phyloP scores from a whole-genome alignment of 2,113 vertebrate genomes.

The Rallus limicola region DNA sequence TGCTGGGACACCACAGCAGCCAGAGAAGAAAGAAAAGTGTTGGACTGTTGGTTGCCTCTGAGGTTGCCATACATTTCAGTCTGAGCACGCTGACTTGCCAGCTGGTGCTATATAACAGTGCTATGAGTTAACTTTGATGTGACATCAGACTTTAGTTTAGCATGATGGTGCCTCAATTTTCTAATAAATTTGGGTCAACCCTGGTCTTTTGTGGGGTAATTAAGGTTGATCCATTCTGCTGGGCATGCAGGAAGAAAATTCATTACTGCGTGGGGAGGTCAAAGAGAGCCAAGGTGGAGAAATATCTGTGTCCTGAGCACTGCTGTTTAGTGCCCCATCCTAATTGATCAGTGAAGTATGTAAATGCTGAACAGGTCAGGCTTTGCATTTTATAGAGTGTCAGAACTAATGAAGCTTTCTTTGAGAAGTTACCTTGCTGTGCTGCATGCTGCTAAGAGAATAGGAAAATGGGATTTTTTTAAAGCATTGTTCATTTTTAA shows the following conservation, averaged over 20 bases:
- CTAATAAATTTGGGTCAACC: conserved; percentile 53
- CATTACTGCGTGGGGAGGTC: conserved; percentile 2
- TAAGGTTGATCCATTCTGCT: conserved; percentile 9
- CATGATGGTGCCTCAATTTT: conserved; percentile 32
- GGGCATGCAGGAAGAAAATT: conserved; percentile 34
- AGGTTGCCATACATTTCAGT: fast-evolving
- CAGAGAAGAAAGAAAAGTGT: neutral
- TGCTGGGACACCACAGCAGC: neutral
- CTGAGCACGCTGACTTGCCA: neutral
- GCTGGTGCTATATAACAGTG: neutral
- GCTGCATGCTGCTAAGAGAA: neutral
- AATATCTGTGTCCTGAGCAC: neutral
- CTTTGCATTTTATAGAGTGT: conserved; percentile 25
- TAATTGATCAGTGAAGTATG: conserved; percentile 48
- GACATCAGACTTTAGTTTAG: neutral
- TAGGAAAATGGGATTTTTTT: neutral
- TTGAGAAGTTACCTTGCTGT: conserved; percentile 43
- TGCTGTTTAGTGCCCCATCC: conserved; percentile 41
- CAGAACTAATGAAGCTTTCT: conserved; percentile 34
- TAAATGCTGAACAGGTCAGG: conserved; percentile 44
- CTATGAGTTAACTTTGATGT: neutral
- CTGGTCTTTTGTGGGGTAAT: conserved; percentile 35
- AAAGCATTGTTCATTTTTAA: conserved; percentile 47
- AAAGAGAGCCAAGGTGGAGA: conserved; percentile 10
- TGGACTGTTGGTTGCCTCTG: fast-evolving